phyloP scores from a whole-genome alignment of 37 sponge, comb jelly and placozoan species.

The Chondrosia reniformis region DNA sequence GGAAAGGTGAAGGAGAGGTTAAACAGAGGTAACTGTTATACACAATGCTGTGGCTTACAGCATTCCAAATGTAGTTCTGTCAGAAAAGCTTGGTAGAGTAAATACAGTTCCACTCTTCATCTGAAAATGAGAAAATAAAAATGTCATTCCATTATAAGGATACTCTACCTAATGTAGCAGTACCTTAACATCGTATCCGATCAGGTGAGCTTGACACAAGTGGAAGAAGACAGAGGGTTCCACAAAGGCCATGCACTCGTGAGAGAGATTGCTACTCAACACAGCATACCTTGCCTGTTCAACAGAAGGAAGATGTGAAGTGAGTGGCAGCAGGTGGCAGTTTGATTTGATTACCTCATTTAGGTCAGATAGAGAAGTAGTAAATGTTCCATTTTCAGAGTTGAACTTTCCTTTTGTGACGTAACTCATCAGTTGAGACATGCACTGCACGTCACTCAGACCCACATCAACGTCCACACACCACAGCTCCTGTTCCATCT shows the following conservation, averaged over 20 bases:
- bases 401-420: constrained; percentile 59
- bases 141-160: background rate
- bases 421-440: constrained; percentile 51
- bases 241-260: constrained; percentile 78
- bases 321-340: too few relatives aligned
- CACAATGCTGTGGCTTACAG: constrained; percentile 36
- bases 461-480: constrained; percentile 82
- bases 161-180: background rate
- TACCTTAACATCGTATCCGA: constrained; percentile 73
- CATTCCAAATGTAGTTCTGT: constrained; percentile 80
- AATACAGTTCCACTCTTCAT: constrained; percentile 80
- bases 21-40: background rate
- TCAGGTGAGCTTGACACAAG: constrained; percentile 91
- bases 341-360: background rate
- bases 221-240: constrained; percentile 90
- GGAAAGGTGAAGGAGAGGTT: background rate
- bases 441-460: constrained; percentile 60
- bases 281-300: constrained; percentile 59
- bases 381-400: constrained; percentile 19
- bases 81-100: constrained; percentile 61
- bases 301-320: background rate
- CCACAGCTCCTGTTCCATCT: constrained; percentile 80
- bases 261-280: constrained; percentile 61
- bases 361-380: background rate
- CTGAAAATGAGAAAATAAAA: constrained; percentile 12